Base-by-base conservation (phyloP, 2,797 vertebrate genomes). In the Esox lucius region DNA sequence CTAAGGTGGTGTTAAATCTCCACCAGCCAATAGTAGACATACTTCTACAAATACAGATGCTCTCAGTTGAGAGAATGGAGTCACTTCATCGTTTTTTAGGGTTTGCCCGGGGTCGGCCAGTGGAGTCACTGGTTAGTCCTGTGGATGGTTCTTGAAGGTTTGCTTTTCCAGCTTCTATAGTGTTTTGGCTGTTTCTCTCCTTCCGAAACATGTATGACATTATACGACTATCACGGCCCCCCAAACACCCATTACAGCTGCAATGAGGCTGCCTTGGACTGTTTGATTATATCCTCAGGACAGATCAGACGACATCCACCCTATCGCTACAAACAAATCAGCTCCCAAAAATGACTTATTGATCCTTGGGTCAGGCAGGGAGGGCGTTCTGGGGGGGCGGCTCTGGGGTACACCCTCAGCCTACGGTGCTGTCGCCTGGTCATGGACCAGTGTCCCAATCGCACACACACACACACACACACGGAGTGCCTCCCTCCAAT, bases 341-440 rank as follows among this genome's bases (percentile, higher is more conserved):
- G 95, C 94, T 96, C 95, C 96, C 93, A 96, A 94, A 97, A 98
- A 99, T 98, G 96, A 97, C 94, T 98, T 99, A 99, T 99, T 98
- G 97, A 99, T 98, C 95, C 92, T 81, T 71, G 76, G 84, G 85
- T 89, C 87, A 92, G 89, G 91, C 89, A 88, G 86, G 84, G 92
- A 85, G 87, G 90, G 92, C 93, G 90, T 95, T 93, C 94, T 94
- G 92, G 92, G 91, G 84, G 87, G 93, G 92, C 86, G 92, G 92
- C 88, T 5, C 28, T 31, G 26, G 64, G 15, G 62, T 46, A 11
- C 12, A 13, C 6, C 42, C 42, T 46, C 64, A 65, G 82, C 73
- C 80, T 1, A 17, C 19, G 24, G 22, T 68, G 33, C 67, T 17
- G 28, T 3, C 2, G 15, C n/a, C 24, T 75, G 24, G 68, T 62